Percentiles rank a stretch among this genome's conserved stretches.
Evolutionary conservation across 2,888 invertebrate genomes (phyloP).

Genomic region (Orchesella flavescens): DNA sequence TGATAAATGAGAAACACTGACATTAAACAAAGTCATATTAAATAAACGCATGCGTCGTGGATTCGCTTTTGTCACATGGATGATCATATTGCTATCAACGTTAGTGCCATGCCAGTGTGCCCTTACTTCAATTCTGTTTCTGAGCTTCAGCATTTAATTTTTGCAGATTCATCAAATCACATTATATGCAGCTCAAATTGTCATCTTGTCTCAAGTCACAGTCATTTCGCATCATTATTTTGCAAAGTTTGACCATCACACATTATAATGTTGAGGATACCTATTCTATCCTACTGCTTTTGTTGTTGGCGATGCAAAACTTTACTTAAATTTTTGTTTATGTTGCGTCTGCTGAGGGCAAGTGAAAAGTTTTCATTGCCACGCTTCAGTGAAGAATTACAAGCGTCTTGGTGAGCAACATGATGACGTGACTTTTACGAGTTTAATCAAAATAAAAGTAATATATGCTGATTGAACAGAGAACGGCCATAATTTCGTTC

Average conservation of each 20-base stretch:
- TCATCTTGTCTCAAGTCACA: constrained; percentile 4
- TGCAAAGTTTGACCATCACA: constrained; percentile 37
- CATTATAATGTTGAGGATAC: neutral
- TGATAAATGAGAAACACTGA: neutral
- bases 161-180: constrained; percentile 28
- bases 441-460: too few species aligned
- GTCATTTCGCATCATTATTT: constrained; percentile 26
- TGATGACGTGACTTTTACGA: too few species aligned
- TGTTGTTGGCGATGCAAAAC: neutral
- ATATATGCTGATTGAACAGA: too few species aligned
- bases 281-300: constrained; percentile 4
- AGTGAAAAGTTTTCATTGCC: neutral
- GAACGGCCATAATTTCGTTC: too few species aligned
- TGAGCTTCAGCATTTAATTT: neutral
- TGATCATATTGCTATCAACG: too few species aligned
- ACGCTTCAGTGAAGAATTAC: neutral
- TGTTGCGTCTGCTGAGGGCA: constrained; percentile 3
- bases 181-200: neutral
- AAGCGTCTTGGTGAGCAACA: too few species aligned
- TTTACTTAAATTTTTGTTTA: neutral
- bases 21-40: constrained; percentile 18
- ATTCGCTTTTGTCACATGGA: too few species aligned
- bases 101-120: too few species aligned
- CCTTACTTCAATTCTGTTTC: too few species aligned
- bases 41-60: neutral